These are phyloP conservation scores for Nysson spinosus DNA, from an alignment of 2,888 invertebrate species.

Conservation along the genomic window DNA sequence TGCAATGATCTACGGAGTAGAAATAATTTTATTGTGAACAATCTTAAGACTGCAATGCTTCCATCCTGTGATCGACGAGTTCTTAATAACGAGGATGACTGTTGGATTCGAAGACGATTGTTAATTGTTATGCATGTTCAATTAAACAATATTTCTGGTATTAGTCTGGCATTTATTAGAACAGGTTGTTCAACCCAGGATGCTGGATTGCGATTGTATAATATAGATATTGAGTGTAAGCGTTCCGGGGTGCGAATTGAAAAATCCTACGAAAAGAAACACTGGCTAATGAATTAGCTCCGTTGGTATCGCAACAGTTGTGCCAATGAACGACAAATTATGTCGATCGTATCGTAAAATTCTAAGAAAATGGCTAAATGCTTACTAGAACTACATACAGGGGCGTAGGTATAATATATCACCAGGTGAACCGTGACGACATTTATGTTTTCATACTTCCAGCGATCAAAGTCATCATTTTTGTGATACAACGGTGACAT, in stretches of 20 bases:
- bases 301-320: constrained; percentile 42
- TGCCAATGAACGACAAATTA: constrained; percentile 45
- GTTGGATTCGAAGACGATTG: no score
- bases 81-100: not conserved
- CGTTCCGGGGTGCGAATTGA: constrained; percentile 21
- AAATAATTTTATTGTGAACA: no score
- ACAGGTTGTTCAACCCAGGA: constrained; percentile 38
- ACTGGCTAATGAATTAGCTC: constrained; percentile 46
- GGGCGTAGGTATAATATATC: constrained; percentile 34
- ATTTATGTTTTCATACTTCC: constrained; percentile 50
- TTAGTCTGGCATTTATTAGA: constrained; percentile 10
- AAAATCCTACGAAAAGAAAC: constrained; percentile 35
- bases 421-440: constrained; percentile 47
- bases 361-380: constrained; percentile 47
- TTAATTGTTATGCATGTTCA: constrained; percentile 14
- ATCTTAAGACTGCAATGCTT: no score
- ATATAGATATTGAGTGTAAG: constrained; percentile 42
- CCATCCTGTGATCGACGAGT: no score
- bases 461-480: constrained; percentile 48
- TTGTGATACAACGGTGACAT: constrained; percentile 36
- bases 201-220: constrained; percentile 27
- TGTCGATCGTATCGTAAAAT: constrained; percentile 50
- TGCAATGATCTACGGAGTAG: no score
- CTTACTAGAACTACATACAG: constrained; percentile 39
- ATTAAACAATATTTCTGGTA: not conserved